Conservation (phyloP, 2,888 invertebrate species). For the Gnatocerus cornutus region DNA sequence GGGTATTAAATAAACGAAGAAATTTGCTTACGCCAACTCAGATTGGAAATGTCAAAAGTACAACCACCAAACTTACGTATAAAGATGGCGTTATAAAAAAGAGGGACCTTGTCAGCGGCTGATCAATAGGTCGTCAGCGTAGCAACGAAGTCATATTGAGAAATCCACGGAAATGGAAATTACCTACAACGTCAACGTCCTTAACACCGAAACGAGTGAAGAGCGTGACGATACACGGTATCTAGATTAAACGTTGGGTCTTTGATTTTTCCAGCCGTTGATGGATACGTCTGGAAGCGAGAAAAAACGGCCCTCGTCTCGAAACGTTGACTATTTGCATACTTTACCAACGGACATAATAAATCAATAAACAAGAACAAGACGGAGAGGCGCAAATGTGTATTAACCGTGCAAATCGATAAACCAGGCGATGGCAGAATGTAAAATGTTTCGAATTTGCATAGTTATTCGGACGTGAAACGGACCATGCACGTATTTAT, state of each 20-base stretch:
- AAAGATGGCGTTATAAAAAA: slow-evolving; percentile 12
- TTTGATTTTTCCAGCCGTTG: not conserved
- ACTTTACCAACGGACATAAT: slow-evolving; percentile 20
- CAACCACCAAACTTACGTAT: not conserved
- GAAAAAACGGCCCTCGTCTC: not conserved
- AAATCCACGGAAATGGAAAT: slow-evolving; percentile 27
- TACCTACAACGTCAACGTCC: slow-evolving; percentile 20
- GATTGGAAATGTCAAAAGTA: slow-evolving; percentile 2
- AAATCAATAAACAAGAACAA: slow-evolving; percentile 46
- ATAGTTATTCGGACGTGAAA: slow-evolving; percentile 44
- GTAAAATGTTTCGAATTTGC: slow-evolving; percentile 39
- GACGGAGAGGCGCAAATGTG: slow-evolving; percentile 43
- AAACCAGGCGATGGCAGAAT: slow-evolving; percentile 40
- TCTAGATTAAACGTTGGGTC: too few species aligned
- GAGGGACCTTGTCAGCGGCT: slow-evolving; percentile 21
- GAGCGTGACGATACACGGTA: slow-evolving; percentile 6
- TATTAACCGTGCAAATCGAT: slow-evolving; percentile 45
- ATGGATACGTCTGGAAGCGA: not conserved
- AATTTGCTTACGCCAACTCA: not conserved
- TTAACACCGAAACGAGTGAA: slow-evolving; percentile 23
- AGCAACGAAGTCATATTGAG: slow-evolving; percentile 32
- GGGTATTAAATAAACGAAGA: too few species aligned
- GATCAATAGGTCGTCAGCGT: slow-evolving; percentile 35
- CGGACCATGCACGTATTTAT: slow-evolving; percentile 28
- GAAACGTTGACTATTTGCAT: slow-evolving; percentile 10